Evolutionary conservation across 2,888 invertebrate species (phyloP).

Genomic region (Branchellion lobata): DNA sequence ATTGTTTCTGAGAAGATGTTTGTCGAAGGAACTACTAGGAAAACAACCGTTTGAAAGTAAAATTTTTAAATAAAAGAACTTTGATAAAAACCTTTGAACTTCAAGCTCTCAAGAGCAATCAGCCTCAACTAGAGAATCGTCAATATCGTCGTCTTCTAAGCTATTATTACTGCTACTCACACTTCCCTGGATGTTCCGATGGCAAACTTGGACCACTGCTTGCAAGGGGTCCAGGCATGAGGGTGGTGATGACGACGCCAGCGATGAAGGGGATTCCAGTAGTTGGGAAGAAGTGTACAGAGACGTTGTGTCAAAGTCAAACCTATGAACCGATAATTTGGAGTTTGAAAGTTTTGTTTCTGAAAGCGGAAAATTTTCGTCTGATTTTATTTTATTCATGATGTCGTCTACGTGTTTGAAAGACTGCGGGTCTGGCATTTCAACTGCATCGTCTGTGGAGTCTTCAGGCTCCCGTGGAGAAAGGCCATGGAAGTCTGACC

Average conservation of each 20-base stretch:
- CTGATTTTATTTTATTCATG: not conserved
- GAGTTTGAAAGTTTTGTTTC: not conserved
- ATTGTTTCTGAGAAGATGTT: conserved; percentile 10
- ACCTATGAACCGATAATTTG: not conserved
- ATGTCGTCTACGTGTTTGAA: not conserved
- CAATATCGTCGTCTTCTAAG: not conserved
- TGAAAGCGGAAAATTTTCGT: not conserved
- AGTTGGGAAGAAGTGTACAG: not conserved
- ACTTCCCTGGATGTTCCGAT: not conserved
- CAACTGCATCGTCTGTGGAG: not conserved
- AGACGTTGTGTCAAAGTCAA: not conserved
- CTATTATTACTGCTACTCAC: not conserved
- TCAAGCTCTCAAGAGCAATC: too few species aligned
- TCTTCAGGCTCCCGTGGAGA: not conserved
- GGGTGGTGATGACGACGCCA: not conserved
- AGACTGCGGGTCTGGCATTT: not conserved
- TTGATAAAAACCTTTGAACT: too few species aligned
- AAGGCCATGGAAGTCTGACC: not conserved
- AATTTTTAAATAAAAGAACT: not conserved
- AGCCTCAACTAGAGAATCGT: too few species aligned
- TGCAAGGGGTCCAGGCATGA: not conserved
- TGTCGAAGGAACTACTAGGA: not conserved
- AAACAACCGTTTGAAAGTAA: not conserved
- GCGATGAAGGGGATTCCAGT: not conserved
- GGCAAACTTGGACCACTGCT: not conserved